Evolutionary conservation across 2,113 vertebrate species (phyloP).

Genomic region (Gila orcuttii): DNA sequence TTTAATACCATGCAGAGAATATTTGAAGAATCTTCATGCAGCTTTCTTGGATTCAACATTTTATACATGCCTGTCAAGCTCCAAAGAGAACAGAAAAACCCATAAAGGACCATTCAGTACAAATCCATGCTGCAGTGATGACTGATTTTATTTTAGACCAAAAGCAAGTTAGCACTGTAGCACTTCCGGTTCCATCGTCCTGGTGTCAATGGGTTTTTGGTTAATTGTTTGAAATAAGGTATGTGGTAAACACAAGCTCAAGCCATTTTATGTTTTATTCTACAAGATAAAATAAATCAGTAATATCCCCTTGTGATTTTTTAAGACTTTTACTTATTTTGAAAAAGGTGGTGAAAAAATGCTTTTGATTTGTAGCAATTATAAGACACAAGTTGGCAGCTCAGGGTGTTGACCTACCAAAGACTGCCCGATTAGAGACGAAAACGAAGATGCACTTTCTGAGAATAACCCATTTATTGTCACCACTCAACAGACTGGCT

Average conservation of each 20-base stretch:
- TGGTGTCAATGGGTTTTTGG: neutral
- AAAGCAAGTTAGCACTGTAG: neutral
- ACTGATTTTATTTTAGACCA: neutral
- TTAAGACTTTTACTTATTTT: neutral
- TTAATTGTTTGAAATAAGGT: neutral
- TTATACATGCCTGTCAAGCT: neutral
- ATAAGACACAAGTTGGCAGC: too few species aligned
- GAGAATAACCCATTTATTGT: too few species aligned
- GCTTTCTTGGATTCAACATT: constrained; percentile 20
- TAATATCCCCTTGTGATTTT: too few species aligned
- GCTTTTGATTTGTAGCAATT: too few species aligned
- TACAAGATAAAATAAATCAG: too few species aligned
- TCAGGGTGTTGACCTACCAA: too few species aligned
- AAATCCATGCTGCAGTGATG: neutral
- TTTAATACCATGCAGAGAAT: neutral
- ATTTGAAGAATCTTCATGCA: constrained; percentile 1
- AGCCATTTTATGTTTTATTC: neutral
- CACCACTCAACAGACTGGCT: too few species aligned
- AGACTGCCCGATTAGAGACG: too few species aligned
- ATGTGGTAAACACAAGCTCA: neutral
- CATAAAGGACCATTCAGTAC: neutral
- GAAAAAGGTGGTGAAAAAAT: neutral
- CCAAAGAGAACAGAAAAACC: neutral
- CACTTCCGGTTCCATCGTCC: neutral
- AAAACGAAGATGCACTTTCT: too few species aligned